Percentiles rank a stretch among this genome's conserved stretches.
phyloP scores from a whole-genome alignment of 1,140 invertebrate genomes.

The Heliothis virescens region DNA sequence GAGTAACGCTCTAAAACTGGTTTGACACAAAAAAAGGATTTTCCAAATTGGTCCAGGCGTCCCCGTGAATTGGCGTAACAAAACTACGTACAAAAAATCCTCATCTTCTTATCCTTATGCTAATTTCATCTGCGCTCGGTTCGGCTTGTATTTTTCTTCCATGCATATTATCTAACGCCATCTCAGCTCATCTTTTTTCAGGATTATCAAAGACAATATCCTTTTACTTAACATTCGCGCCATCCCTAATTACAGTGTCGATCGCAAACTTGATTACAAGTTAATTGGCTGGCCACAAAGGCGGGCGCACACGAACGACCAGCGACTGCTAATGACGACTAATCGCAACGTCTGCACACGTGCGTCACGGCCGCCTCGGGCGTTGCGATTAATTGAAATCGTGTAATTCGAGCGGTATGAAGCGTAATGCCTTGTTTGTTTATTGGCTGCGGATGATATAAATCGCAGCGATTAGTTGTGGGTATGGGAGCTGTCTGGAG shows the following conservation, averaged over 20 bases:
- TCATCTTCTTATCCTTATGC: no score
- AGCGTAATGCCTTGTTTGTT: constrained; percentile 25
- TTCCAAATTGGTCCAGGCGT: no score
- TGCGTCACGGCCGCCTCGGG: constrained; percentile 20
- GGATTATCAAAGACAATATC: neutral
- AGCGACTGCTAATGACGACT: constrained; percentile 42
- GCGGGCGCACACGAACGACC: constrained; percentile 23
- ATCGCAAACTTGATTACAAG: constrained; percentile 45
- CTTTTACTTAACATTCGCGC: neutral
- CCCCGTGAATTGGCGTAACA: no score
- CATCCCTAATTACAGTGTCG: constrained; percentile 39
- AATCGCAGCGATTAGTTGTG: constrained; percentile 29
- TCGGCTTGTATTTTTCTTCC: no score
- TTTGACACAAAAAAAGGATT: no score
- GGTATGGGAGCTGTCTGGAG: neutral
- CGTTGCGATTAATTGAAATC: constrained; percentile 43
- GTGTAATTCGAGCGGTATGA: constrained; percentile 29
- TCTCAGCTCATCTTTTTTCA: neutral
- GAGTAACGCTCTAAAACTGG: no score
- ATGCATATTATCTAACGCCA: no score
- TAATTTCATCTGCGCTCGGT: no score
- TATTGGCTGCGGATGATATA: constrained; percentile 29
- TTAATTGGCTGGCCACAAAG: constrained; percentile 41
- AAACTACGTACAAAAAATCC: no score
- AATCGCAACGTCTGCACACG: constrained; percentile 32